Evolutionary conservation across 1,140 invertebrate genomes (phyloP).

Genomic region (Coptotermes formosanus): DNA sequence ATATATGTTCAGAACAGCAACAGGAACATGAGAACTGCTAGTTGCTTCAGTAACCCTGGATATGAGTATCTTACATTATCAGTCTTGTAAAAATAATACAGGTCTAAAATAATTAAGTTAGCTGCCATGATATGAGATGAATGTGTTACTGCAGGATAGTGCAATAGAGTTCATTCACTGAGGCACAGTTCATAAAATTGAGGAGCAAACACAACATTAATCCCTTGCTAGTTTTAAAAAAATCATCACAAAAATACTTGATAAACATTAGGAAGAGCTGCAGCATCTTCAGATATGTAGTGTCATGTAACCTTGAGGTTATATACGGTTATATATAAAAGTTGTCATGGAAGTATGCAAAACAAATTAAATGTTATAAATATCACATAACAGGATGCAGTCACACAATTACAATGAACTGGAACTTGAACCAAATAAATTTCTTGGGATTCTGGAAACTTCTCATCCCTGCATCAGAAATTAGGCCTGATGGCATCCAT

Average conservation of each 20-base stretch:
- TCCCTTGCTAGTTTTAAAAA: not conserved
- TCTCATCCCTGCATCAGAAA: not conserved
- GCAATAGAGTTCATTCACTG: not conserved
- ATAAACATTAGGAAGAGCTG: not conserved
- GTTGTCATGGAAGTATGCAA: not conserved
- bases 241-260: no score
- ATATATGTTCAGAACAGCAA: not conserved
- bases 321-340: not conserved
- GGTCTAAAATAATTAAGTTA: not conserved
- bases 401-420: not conserved
- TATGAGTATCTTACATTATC: constrained; percentile 10
- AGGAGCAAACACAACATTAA: not conserved
- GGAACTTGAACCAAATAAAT: not conserved
- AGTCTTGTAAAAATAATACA: constrained; percentile 1
- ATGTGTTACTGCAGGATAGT: not conserved
- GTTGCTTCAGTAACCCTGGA: not conserved
- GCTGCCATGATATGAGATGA: not conserved
- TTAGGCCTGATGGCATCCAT: not conserved
- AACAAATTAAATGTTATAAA: not conserved
- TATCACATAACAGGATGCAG: not conserved
- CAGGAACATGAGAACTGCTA: not conserved
- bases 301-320: not conserved
- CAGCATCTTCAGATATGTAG: constrained; percentile 5
- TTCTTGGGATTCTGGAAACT: not conserved
- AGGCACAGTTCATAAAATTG: not conserved